Percentiles rank a stretch among this genome's conserved stretches.
Evolutionary conservation across 2,888 invertebrate species (phyloP).

Genomic region (Eupithecia subumbrata): DNA sequence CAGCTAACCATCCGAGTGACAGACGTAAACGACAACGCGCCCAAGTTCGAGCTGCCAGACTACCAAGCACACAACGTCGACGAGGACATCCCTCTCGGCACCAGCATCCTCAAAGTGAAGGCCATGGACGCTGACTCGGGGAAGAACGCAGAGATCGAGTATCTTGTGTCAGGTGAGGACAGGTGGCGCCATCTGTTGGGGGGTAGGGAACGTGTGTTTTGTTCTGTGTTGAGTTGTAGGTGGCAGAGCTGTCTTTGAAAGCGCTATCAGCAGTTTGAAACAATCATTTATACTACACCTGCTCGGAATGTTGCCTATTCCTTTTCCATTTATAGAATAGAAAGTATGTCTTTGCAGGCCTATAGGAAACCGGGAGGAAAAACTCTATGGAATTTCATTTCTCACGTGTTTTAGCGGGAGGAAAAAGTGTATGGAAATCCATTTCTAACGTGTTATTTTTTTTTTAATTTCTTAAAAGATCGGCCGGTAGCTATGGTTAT

Average conservation of each 20-base stretch:
- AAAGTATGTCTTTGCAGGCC: too few species aligned
- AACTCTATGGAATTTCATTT: too few species aligned
- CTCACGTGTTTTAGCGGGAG: too few species aligned
- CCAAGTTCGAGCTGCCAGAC: constrained; percentile 97
- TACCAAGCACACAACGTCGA: constrained; percentile 98
- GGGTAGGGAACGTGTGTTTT: not conserved
- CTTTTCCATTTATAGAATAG: too few species aligned
- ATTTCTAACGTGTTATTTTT: too few species aligned
- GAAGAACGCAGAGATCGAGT: constrained; percentile 97
- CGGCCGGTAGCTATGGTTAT: too few species aligned
- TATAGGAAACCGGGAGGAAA: too few species aligned
- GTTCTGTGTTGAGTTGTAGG: not conserved
- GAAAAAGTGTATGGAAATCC: too few species aligned
- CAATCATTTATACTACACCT: too few species aligned
- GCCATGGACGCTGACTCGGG: constrained; percentile 98
- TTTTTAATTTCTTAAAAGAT: too few species aligned
- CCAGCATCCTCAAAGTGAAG: constrained; percentile 96
- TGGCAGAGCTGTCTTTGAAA: constrained; percentile 9
- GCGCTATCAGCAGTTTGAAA: not conserved
- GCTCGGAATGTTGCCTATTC: too few species aligned
- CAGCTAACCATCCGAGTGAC: constrained; percentile 96
- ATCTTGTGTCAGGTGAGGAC: constrained; percentile 87
- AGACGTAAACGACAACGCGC: constrained; percentile 99
- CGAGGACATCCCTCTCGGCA: constrained; percentile 96
- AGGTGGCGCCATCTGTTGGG: constrained; percentile 51